Conservation (phyloP, 1,140 invertebrate species). For the Lepidurus arcticus region DNA sequence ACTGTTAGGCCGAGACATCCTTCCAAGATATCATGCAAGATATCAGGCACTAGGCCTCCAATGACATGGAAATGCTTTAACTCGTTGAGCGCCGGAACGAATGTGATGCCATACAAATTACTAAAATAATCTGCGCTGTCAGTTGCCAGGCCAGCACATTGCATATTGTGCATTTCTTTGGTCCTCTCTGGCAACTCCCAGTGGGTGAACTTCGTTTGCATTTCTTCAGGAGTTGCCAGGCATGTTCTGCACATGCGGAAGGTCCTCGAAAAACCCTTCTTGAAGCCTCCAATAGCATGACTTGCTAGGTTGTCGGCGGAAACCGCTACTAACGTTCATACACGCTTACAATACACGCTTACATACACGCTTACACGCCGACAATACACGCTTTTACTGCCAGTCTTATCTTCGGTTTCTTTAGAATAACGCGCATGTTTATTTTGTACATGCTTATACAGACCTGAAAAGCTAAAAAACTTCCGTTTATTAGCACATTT, state of each 20-base stretch:
- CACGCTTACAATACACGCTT: too few species aligned
- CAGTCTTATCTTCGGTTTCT: not conserved
- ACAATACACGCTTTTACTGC: not conserved
- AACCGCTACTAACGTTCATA: conserved; percentile 25
- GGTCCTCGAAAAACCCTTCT: conserved; percentile 26
- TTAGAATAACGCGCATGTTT: not conserved
- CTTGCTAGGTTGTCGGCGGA: conserved; percentile 28
- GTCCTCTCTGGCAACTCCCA: not conserved
- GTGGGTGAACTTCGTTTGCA: conserved; percentile 29
- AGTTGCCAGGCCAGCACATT: conserved; percentile 26
- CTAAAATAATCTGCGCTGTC: conserved; percentile 25
- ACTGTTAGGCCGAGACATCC: conserved; percentile 25
- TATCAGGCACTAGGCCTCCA: conserved; percentile 23
- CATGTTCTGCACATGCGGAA: conserved; percentile 24
- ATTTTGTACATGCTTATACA: conserved; percentile 2
- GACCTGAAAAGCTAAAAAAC: not conserved
- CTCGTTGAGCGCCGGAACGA: conserved; percentile 26
- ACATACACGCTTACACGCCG: too few species aligned
- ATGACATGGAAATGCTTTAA: conserved; percentile 30
- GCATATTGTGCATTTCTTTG: conserved; percentile 24
- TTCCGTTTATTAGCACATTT: not conserved
- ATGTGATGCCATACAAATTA: conserved; percentile 17
- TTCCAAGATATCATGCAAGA: conserved; percentile 31
- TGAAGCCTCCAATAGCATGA: conserved; percentile 28
- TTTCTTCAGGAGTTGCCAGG: conserved; percentile 20